phyloP scores from a whole-genome alignment of 2,888 invertebrate genomes.

The Brachyptera risi region DNA sequence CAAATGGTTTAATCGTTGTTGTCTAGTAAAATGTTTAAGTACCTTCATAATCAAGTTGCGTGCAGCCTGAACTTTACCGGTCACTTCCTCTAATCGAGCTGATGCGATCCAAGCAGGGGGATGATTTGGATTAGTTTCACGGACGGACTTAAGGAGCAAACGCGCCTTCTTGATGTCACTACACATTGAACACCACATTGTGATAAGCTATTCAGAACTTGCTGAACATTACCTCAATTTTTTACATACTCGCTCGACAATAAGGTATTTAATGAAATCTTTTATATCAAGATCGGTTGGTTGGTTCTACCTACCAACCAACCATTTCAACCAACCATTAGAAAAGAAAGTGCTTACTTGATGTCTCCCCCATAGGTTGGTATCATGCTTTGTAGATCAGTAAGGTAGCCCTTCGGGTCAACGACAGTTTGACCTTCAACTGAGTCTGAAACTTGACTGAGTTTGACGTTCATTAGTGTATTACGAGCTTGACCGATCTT shows the following conservation, averaged over 20 bases:
- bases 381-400: slow-evolving; percentile 98
- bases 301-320: too few species aligned
- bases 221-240: too few species aligned
- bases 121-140: slow-evolving; percentile 94
- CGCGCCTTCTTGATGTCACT: slow-evolving; percentile 95
- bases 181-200: too few species aligned
- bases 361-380: slow-evolving; percentile 98
- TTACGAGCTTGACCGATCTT: slow-evolving; percentile 99
- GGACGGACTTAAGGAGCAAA: slow-evolving; percentile 67
- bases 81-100: slow-evolving; percentile 95
- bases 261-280: too few species aligned
- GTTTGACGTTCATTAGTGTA: slow-evolving; percentile 97
- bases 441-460: slow-evolving; percentile 96
- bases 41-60: slow-evolving; percentile 98
- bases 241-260: too few species aligned
- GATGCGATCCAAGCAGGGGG: slow-evolving; percentile 99
- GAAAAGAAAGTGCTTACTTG: slow-evolving; percentile 56
- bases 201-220: too few species aligned
- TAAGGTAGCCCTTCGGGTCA: slow-evolving; percentile 99
- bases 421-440: slow-evolving; percentile 99
- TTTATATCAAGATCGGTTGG: too few species aligned
- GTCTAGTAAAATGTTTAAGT: slow-evolving; percentile 86
- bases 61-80: slow-evolving; percentile 93
- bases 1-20: too few species aligned
- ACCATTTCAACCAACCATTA: too few species aligned